These are phyloP conservation scores for Hipposideros larvatus DNA, from an alignment of 2,797 vertebrate species.

Conservation along the genomic window DNA sequence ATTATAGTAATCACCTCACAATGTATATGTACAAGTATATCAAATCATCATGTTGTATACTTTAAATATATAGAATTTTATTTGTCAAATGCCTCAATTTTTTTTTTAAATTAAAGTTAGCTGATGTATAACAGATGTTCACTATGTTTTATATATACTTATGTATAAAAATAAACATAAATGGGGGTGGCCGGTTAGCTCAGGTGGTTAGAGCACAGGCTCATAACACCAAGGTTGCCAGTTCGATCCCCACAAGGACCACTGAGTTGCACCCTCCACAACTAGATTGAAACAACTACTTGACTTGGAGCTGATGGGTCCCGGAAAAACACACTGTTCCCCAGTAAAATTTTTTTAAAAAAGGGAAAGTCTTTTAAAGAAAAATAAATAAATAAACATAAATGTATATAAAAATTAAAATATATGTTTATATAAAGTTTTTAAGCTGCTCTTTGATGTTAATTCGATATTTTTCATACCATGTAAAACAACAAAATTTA, in stretches of 20 bases:
- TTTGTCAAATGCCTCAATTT: background rate
- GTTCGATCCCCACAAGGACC: too few species aligned
- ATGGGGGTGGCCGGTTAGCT: too few species aligned
- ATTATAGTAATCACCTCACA: background rate
- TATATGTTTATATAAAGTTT: background rate
- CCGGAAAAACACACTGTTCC: too few species aligned
- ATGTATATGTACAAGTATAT: background rate
- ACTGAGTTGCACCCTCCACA: too few species aligned
- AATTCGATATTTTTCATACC: conserved; percentile 28
- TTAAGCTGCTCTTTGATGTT: background rate
- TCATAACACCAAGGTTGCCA: too few species aligned
- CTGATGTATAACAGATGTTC: background rate
- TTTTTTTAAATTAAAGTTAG: background rate
- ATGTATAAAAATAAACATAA: background rate
- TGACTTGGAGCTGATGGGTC: too few species aligned
- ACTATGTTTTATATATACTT: background rate
- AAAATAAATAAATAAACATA: background rate
- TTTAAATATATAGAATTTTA: background rate
- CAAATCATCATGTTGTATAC: background rate
- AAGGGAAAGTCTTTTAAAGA: too few species aligned
- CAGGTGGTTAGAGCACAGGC: too few species aligned
- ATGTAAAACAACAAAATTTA: background rate
- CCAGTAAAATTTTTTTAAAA: too few species aligned
- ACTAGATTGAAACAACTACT: too few species aligned
- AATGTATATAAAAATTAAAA: background rate